These are phyloP conservation scores for Hylomyscus alleni DNA, from an alignment of 2,797 vertebrate genomes.

Conservation along the genomic window DNA sequence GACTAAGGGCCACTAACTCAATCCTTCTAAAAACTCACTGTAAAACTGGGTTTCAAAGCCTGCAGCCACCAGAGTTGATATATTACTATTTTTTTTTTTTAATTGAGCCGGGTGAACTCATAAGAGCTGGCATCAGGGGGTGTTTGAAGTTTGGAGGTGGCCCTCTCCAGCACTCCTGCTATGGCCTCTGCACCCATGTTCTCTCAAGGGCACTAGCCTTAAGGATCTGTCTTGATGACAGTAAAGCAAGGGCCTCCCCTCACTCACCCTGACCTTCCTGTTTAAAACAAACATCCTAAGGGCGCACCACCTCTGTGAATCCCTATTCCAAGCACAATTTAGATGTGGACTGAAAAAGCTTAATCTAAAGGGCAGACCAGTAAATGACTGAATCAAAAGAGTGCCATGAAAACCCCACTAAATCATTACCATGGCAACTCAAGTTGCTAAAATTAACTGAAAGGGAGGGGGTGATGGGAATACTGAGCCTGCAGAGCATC, in stretches of 20 bases:
- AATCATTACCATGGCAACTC: constrained; percentile 86
- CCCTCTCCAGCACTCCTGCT: neutral
- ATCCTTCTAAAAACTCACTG: neutral
- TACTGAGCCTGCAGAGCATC: constrained; percentile 70
- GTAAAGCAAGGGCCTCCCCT: constrained; percentile 72
- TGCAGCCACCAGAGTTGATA: neutral
- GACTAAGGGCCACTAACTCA: neutral
- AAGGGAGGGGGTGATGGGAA: constrained; percentile 78
- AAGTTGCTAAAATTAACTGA: constrained; percentile 87
- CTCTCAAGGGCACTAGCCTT: neutral
- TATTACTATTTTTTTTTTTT: neutral
- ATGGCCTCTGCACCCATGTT: neutral
- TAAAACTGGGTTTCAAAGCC: neutral
- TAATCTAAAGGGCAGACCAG: constrained; percentile 82
- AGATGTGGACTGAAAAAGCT: constrained; percentile 72
- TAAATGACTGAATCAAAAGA: constrained; percentile 86
- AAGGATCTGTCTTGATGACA: neutral
- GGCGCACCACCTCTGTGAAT: neutral
- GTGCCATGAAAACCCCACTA: constrained; percentile 80
- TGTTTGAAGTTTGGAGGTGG: accelerated
- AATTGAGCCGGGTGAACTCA: neutral
- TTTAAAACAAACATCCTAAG: constrained; percentile 16
- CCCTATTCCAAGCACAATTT: constrained; percentile 81
- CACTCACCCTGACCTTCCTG: constrained; percentile 64
- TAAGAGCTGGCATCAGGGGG: accelerated